Base-by-base conservation (phyloP, 2,113 vertebrate genomes). In the Leptosomus discolor region DNA sequence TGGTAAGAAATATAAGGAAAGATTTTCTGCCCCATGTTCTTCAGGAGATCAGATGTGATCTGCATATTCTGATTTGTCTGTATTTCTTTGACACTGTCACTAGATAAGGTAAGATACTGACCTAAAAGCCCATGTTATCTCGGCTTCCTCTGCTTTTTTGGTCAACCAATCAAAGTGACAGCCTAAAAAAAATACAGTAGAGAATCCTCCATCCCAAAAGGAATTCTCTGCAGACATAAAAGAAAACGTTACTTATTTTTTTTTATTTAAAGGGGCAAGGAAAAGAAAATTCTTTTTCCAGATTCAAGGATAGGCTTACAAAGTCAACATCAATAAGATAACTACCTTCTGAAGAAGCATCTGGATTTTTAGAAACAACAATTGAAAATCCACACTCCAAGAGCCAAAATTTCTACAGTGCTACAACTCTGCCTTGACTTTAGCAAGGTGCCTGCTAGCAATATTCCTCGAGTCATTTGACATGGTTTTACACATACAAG, bases 301-400 rank as follows among this genome's bases (percentile, higher is more conserved):
- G 65, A 74, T 65, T 26, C 0, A 0, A 77, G 36, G n/a, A 45
- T 11, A 69, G 11, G 29, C 0, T 80, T 74, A 78, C 23, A 15
- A 90, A 88, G 15, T 64, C 67, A 83, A 45, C 34, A 73, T 73
- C 34, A 73, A 32, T 30, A 69, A 64, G 68, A 22, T 36, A 75
- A 75, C 4, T 46, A 30, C 46, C 14, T 90, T 86, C 86, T 79
- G 24, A 82, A 71, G 37, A 11, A 90, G 73, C 26, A 77, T 16
- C 6, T 2, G 2, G 16, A 48, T 69, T 74, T 83, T 65, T 45
- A 48, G 41, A 76, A 90, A 54, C 13, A 88, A 5, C 37, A 79
- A 85, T 8, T 45, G 21, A 87, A 85, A 90, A 90, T 30, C 29
- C 32, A 53, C 17, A 61, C 10, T 45, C 36, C 16, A 45, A 63